Conservation (phyloP, 2,888 invertebrate species). For the Agriopis leucophaearia region DNA sequence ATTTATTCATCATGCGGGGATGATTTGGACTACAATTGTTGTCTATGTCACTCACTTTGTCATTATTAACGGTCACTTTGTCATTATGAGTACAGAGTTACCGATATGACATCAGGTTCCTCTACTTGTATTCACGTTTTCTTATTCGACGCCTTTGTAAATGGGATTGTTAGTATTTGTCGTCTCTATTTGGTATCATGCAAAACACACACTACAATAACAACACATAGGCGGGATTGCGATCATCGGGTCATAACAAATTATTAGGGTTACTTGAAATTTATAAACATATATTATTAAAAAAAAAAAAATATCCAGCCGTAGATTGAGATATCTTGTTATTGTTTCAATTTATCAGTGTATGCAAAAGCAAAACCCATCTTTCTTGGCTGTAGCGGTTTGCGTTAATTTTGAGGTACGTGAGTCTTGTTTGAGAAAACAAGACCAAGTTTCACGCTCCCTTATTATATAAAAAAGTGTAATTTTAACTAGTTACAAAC, state of each 20-base stretch:
- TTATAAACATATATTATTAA: constrained; percentile 27
- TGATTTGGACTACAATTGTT: constrained; percentile 35
- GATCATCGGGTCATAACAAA: constrained; percentile 76
- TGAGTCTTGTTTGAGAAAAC: constrained; percentile 64
- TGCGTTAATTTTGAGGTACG: constrained; percentile 75
- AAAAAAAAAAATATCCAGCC: no score
- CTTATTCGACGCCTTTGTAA: constrained; percentile 28
- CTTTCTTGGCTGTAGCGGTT: constrained; percentile 68
- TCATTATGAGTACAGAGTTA: constrained; percentile 31
- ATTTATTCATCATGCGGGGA: constrained; percentile 46
- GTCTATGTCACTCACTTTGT: constrained; percentile 34
- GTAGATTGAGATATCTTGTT: constrained; percentile 17
- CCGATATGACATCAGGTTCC: constrained; percentile 14
- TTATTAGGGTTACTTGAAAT: constrained; percentile 20
- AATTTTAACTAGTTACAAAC: constrained; percentile 75
- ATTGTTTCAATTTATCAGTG: constrained; percentile 47
- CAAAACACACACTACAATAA: constrained; percentile 70
- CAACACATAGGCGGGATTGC: constrained; percentile 80
- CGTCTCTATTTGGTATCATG: constrained; percentile 67
- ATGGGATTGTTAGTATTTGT: constrained; percentile 35
- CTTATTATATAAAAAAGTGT: constrained; percentile 63
- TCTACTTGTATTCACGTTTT: constrained; percentile 20
- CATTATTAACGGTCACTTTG: constrained; percentile 12
- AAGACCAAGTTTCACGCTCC: constrained; percentile 70
- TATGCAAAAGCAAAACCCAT: constrained; percentile 69